Conservation (phyloP, 2,888 invertebrate genomes). For the Dromius quadrimaculatus region DNA sequence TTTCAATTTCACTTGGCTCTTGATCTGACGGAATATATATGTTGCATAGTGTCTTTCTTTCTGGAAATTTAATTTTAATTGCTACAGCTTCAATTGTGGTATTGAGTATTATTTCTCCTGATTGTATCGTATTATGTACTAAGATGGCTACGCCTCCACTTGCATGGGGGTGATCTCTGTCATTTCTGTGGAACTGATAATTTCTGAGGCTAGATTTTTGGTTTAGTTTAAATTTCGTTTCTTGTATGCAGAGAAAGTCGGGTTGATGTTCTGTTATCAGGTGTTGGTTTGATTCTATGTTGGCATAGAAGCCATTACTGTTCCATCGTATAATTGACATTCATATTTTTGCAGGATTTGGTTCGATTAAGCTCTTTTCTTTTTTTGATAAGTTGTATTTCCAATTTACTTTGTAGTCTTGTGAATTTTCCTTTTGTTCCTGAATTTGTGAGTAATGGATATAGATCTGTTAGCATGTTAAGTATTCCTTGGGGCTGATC, state of each 20-base stretch:
- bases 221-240: neutral
- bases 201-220: neutral
- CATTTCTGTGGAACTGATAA: neutral
- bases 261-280: neutral
- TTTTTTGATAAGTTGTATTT: neutral
- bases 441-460: conserved; percentile 14
- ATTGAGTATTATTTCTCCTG: conserved; percentile 1
- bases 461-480: conserved; percentile 25
- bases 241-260: neutral
- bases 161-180: conserved; percentile 4
- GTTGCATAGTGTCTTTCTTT: neutral
- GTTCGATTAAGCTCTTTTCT: neutral
- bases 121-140: neutral
- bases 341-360: neutral
- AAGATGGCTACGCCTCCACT: conserved; percentile 17
- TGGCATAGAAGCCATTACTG: neutral
- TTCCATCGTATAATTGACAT: conserved; percentile 32
- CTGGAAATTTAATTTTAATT: neutral
- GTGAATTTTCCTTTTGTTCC: conserved; percentile 46
- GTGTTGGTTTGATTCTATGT: conserved; percentile 5
- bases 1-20: neutral
- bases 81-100: conserved; percentile 4
- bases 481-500: conserved; percentile 5
- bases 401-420: conserved; percentile 34
- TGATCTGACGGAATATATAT: conserved; percentile 2